Conservation (phyloP, 2,888 invertebrate genomes). For the Drosophila melanosoma region DNA sequence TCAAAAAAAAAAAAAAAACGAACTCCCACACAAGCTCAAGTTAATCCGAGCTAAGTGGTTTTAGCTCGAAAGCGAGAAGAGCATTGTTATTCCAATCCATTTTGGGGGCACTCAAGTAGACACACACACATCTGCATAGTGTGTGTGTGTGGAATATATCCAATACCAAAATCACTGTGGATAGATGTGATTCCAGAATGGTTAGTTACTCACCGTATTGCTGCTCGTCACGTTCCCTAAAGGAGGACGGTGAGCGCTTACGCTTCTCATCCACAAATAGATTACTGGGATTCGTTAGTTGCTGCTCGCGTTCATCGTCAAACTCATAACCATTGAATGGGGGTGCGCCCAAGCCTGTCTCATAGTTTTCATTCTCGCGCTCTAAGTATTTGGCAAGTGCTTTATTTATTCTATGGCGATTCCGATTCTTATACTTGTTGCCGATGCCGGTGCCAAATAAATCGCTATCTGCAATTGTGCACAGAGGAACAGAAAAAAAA, state of each 20-base stretch:
- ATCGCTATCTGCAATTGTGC: slow-evolving; percentile 70
- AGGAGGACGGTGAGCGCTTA: slow-evolving; percentile 80
- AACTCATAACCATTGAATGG: slow-evolving; percentile 80
- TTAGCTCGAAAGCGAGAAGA: slow-evolving; percentile 42
- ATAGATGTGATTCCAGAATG: slow-evolving; percentile 1
- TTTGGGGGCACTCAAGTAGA: slow-evolving; percentile 51
- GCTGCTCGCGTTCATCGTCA: slow-evolving; percentile 72
- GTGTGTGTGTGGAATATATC: neutral
- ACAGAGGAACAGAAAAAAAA: slow-evolving; percentile 16
- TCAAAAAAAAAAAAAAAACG: slow-evolving; percentile 1
- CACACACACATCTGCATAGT: slow-evolving; percentile 22
- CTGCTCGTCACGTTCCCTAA: slow-evolving; percentile 84
- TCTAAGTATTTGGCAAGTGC: slow-evolving; percentile 84
- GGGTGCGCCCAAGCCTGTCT: slow-evolving; percentile 60
- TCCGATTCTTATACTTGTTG: slow-evolving; percentile 76
- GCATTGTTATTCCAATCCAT: slow-evolving; percentile 66
- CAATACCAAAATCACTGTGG: neutral
- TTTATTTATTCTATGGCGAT: slow-evolving; percentile 83
- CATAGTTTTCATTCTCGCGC: slow-evolving; percentile 81
- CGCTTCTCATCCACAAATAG: slow-evolving; percentile 78
- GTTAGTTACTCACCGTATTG: slow-evolving; percentile 82
- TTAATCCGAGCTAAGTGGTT: slow-evolving; percentile 75
- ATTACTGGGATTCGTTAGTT: slow-evolving; percentile 55
- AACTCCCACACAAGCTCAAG: slow-evolving; percentile 38
- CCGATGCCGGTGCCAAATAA: slow-evolving; percentile 67